Base-by-base conservation (phyloP, 2,888 invertebrate species). In the Drosophila mulleri region DNA sequence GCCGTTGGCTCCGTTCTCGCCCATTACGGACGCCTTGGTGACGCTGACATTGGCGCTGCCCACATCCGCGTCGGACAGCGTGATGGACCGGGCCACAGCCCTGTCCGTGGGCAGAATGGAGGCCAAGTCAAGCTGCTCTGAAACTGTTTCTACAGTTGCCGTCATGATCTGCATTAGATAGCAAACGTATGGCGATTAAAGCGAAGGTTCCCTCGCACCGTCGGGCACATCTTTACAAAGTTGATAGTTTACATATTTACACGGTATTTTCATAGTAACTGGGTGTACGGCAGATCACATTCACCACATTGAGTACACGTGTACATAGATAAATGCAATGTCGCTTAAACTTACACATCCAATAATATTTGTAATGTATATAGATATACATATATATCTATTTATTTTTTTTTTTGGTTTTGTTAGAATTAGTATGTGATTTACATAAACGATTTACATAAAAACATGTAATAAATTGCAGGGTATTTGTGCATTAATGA, bases 131-230 rank as follows among this genome's bases (percentile, higher is more conserved):
- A 98, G 94, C 92, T 98, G 96, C 92, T 98, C 98, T 71, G 97
- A 96, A 78, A 98, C 97, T 42, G 98, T 98, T 94, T 98, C 97
- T 89, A 98, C 98, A n/a, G 98, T 98, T 29, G 98, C 98, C 82
- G 98, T 98, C 96, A 98, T 97, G 91, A 98, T 97, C 97, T 97
- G 86, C 68, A 78, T 79, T 71, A 81, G 66, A 82, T 68, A 78
- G 61, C 62, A 80, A 77, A 57, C 35, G 41, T 45, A 52, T 69
- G 39, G 67, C 42, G 42, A 63, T 60, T 75, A 59, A 39, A 62
- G 70, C 68, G 63, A 68, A 62, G 69, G 57, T 59, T 64, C 37
- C 44, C 16, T 47, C 26, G 12, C 54, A 35, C 12, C 6, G 7
- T 7, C n/a, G 47, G 9, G 41, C 63, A 86, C 67, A 72, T 65